phyloP scores from a whole-genome alignment of 2,797 vertebrate species.

The Fundulus diaphanus region DNA sequence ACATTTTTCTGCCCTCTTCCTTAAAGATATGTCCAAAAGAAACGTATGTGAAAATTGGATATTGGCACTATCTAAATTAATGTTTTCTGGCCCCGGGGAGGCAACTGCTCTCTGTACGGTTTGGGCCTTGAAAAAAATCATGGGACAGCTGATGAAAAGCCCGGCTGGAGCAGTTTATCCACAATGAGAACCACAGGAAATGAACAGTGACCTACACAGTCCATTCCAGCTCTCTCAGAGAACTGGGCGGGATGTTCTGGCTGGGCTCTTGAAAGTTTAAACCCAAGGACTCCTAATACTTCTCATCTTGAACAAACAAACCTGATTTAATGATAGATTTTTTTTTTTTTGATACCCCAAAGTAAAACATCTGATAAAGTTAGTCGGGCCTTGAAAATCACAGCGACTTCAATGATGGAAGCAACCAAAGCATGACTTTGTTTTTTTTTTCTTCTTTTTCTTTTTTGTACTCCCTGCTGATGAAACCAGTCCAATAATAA shows the following conservation, averaged over 20 bases:
- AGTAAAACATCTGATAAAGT: conserved; percentile 28
- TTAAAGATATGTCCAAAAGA: conserved; percentile 74
- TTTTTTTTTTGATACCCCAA: conserved; percentile 29
- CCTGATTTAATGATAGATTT: conserved; percentile 12
- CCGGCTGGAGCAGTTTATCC: conserved; percentile 52
- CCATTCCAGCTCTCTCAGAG: conserved; percentile 34
- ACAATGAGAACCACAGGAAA: conserved; percentile 67
- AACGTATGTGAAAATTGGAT: conserved; percentile 72
- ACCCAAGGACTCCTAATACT: conserved; percentile 33
- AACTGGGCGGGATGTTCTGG: conserved; percentile 12
- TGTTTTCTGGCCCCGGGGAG: conserved; percentile 71
- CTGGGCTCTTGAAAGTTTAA: conserved; percentile 31
- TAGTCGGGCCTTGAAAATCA: conserved; percentile 36
- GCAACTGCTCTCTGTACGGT: conserved; percentile 43
- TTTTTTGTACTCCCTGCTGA: conserved; percentile 24
- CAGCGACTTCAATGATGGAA: conserved; percentile 21
- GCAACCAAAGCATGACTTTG: conserved; percentile 34
- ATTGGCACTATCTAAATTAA: conserved; percentile 77
- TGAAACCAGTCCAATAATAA: conserved; percentile 35
- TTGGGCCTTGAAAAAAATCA: conserved; percentile 66
- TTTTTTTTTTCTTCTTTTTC: conserved; percentile 42
- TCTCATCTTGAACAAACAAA: conserved; percentile 32
- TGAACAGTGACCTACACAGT: conserved; percentile 57
- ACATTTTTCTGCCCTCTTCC: conserved; percentile 71
- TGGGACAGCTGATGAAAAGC: conserved; percentile 68